These are phyloP conservation scores for Himalopsyche phryganea DNA, from an alignment of 1,140 invertebrate genomes.

Conservation along the genomic window DNA sequence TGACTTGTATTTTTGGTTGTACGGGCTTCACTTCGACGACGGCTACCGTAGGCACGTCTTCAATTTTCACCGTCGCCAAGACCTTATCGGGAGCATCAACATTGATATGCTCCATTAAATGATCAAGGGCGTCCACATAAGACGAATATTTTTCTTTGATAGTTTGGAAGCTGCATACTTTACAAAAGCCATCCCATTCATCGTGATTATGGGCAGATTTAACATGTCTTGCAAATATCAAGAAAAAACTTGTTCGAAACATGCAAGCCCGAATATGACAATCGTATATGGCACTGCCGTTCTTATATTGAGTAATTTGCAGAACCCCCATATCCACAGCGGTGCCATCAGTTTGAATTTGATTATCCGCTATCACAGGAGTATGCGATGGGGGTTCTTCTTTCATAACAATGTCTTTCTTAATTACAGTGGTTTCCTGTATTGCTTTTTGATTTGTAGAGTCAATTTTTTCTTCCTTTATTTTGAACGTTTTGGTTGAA, in stretches of 20 bases:
- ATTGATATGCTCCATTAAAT: constrained; percentile 13
- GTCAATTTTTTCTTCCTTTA: too few species aligned
- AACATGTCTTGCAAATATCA: constrained; percentile 17
- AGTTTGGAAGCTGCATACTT: constrained; percentile 9
- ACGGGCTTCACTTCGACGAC: not conserved
- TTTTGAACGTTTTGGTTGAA: too few species aligned
- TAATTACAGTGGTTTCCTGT: too few species aligned
- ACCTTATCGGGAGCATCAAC: not conserved
- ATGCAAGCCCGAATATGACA: constrained; percentile 18
- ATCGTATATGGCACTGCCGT: constrained; percentile 1
- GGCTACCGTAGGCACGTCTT: not conserved
- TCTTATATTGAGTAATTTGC: not conserved
- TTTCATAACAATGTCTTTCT: too few species aligned
- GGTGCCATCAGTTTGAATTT: too few species aligned
- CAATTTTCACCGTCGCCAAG: not conserved
- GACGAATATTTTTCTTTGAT: not conserved
- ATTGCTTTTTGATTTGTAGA: too few species aligned
- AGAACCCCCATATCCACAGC: constrained; percentile 15
- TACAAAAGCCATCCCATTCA: constrained; percentile 27
- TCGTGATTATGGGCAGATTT: constrained; percentile 8
- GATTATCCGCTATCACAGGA: too few species aligned
- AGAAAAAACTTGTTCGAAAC: constrained; percentile 3
- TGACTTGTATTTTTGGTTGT: constrained; percentile 18
- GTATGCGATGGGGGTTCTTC: too few species aligned
- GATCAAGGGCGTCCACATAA: constrained; percentile 8